These are phyloP conservation scores for Saccopteryx leptura DNA, from an alignment of 2,113 vertebrate species.

Conservation along the genomic window DNA sequence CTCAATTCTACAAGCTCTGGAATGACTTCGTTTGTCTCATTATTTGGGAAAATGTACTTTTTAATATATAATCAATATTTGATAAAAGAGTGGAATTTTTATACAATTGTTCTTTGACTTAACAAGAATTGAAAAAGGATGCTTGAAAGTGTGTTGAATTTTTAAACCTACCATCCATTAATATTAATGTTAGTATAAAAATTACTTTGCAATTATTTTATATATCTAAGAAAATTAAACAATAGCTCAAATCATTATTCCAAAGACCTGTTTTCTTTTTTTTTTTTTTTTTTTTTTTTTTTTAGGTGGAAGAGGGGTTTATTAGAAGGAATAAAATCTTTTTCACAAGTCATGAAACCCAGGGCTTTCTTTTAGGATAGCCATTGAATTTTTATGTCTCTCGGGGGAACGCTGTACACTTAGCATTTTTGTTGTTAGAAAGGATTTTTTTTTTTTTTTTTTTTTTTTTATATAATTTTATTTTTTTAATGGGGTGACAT, in stretches of 20 bases:
- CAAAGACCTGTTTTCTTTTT: not conserved
- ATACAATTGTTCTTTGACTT: not conserved
- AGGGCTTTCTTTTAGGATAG: slow-evolving; percentile 44
- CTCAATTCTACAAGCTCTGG: not conserved
- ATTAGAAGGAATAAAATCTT: slow-evolving; percentile 68
- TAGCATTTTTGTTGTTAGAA: slow-evolving; percentile 48
- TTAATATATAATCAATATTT: slow-evolving; percentile 44
- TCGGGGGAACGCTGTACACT: not conserved
- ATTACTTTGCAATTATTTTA: slow-evolving; percentile 6
- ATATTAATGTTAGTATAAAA: not conserved
- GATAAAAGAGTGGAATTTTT: slow-evolving; percentile 3
- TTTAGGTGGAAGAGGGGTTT: slow-evolving; percentile 16
- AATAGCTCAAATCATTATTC: not conserved
- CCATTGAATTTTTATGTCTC: slow-evolving; percentile 68
- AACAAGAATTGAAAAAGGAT: not conserved
- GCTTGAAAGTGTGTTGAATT: not conserved
- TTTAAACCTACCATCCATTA: not conserved
- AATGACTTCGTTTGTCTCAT: slow-evolving; percentile 28
- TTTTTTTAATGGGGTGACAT: too few relatives aligned
- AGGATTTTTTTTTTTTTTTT: too few relatives aligned
- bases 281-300: too few relatives aligned
- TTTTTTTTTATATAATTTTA: too few relatives aligned
- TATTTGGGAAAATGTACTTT: not conserved
- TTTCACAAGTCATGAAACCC: slow-evolving; percentile 64
- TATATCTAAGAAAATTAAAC: slow-evolving; percentile 11